Base-by-base conservation (phyloP, 2,888 invertebrate species). In the Drosophila differens region DNA sequence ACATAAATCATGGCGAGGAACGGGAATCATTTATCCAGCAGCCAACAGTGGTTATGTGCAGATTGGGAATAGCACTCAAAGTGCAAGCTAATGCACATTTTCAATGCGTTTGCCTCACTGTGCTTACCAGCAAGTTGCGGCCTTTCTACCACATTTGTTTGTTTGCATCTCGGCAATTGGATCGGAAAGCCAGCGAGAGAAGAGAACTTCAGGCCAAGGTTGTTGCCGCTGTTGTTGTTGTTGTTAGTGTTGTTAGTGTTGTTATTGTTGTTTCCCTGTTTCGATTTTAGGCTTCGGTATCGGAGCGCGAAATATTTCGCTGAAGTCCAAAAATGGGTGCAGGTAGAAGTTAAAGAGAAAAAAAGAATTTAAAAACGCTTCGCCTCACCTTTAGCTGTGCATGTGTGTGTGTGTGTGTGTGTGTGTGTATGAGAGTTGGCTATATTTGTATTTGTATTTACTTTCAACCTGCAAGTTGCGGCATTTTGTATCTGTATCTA, bases 141-240 rank as follows among this genome's bases (percentile, higher is more conserved):
- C 55, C 68, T 22, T 44, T 22, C 44, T 44, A 44, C 47, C 70
- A 71, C 79, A 72, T 80, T 81, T 79, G 60, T 74, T 81, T 82
- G 84, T 79, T 71, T 74, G 81, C 74, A 71, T 64, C 70, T 63
- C 52, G 47, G 32, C 71, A 63, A 69, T 63, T 66, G 70, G 70
- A 62, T 76, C 59, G 54, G 41, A 59, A 51, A 55, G 58, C 61
- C 22, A 37, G 30, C 25, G 30, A 47, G 70, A 44, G 22, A 25
- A 54, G 63, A 72, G 78, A 73, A 69, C 69, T 79, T 74, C 66
- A 85, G 89, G 86, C 86, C 86, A 86, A 86, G 86, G 86, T 85
- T 90, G 89, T 79, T 79, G 78, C 53, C 69, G 54, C 52, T 55
- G 63, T 35, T 49, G 60, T 14, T 22, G 12, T 12, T 4, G 41